Base-by-base conservation (phyloP, 2,888 invertebrate genomes). In the Drosophila ustulata region DNA sequence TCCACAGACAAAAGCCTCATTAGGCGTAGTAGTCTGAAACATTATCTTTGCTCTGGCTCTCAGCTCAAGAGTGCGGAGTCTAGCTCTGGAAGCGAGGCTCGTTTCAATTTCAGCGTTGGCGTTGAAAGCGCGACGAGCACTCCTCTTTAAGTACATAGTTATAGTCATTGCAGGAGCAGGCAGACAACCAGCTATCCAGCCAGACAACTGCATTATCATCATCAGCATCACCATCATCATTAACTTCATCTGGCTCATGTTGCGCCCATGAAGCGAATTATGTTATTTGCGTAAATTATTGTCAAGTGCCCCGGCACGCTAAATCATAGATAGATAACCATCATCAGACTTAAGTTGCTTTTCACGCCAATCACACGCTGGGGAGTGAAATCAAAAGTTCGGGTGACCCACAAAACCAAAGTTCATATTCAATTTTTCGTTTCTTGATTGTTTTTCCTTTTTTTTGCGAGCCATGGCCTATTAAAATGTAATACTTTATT, bases 201-300 rank as follows among this genome's bases (percentile, higher is more conserved):
- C 30, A 30, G 30, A 30, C 50, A 70, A 46, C 65, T 62, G 65
- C 69, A 66, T 65, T 45, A 65, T 71, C 66, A 52, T 70, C 74
- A 62, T 34, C 53, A 72, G 30, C 30, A 30, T 23, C 34, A 46
- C 28, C 51, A 64, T 43, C 46, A 45, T 51, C 58, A 39, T 46
- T 9, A 49, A 11, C 47, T 72, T 47, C 25, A 53, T 58, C 34
- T 62, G 68, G 43, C 64, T 82, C 64, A 70, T 70, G 80, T 82
- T 82, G 80, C 66, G 68, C 80, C 69, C 70, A 76, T 84, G 52
- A 68, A 62, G 72, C 79, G 87, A 82, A 80, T 84, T 80, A 78
- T 77, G 89, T 85, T 74, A 89, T 89, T 89, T 89, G 80, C 78
- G 80, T 86, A 89, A 89, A 88, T 88, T 89, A 89, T 82, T 89